Evolutionary conservation across 1,140 invertebrate species (phyloP), one percentile per base, ranked within the genome.

Genomic region (Saccostrea echinata): DNA sequence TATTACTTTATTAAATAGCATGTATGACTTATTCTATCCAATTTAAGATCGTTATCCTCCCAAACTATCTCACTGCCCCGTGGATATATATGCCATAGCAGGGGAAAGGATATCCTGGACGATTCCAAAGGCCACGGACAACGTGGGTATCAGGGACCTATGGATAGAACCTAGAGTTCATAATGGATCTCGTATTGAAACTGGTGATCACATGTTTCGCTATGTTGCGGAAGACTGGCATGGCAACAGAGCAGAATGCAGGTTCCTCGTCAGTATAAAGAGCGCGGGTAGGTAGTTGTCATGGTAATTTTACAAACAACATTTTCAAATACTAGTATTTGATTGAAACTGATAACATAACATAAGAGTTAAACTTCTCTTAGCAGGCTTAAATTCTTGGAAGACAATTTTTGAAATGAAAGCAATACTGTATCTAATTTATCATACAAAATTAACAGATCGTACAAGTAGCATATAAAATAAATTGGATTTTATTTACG

Each of bases 241-340:
- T 71, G 84, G 84, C n/a, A 86, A 86, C 64, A 52, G 13, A 33
- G 84, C 84, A 13, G 35, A 76, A 24, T 86, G 84, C 27, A 18
- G 24, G 21, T 86, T 86, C 52, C 68, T 52, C n/a, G 64, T 86
- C 35, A 71, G 68, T 16, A 53, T 86, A 43, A 52, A 21, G 18
- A 21, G 43, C n/a, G n/a, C 35, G 3, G 68, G 84, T 86, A 76
- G 3, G 52, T 61, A 24, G 9, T 43, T 0, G 43, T 43, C 9
- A 43, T 43, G 6, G 6, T 43, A 43, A 43, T 4, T 9, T 43
- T 43, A 43, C 43, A 6, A 43, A 43, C 43, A 43, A 43, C 43
- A 43, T 43, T 43, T 43, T 43, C 43, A 43, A 43, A 43, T 43
- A 9, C 43, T n/a, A n/a, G n/a, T n/a, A n/a, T n/a, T 43, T 43